Conservation (phyloP, 2,888 invertebrate species). For the Nemapogon koenigi region DNA sequence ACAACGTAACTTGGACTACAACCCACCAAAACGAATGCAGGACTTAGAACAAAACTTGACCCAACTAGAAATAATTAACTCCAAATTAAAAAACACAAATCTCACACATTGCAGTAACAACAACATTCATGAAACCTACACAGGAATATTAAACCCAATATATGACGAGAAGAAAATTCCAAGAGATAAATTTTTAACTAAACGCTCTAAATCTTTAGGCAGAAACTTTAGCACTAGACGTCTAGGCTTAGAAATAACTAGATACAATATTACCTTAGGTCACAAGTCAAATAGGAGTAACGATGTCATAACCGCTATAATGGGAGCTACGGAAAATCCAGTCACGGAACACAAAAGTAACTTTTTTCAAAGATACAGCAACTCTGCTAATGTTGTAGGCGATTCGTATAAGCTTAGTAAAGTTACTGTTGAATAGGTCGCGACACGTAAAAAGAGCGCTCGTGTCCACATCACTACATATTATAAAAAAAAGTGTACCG, state of each 20-base stretch:
- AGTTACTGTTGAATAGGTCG: constrained; percentile 37
- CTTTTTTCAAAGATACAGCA: constrained; percentile 38
- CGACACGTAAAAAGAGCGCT: no score
- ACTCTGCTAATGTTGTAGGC: constrained; percentile 35
- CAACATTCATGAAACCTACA: constrained; percentile 23
- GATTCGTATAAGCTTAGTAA: constrained; percentile 45
- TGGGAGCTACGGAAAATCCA: constrained; percentile 37
- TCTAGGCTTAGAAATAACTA: constrained; percentile 34
- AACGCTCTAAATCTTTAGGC: constrained; percentile 46
- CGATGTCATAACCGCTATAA: constrained; percentile 47
- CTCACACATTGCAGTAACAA: constrained; percentile 2
- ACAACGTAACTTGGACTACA: constrained; percentile 31
- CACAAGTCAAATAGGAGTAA: constrained; percentile 38
- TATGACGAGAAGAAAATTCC: constrained; percentile 45
- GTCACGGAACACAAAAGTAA: constrained; percentile 38
- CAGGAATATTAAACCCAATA: constrained; percentile 49
- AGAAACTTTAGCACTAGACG: constrained; percentile 37
- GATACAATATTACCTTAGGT: constrained; percentile 45
- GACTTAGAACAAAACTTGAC: constrained; percentile 23
- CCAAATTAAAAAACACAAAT: constrained; percentile 13
- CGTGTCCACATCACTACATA: neutral
- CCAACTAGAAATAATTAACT: constrained; percentile 20
- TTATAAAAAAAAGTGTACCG: no score
- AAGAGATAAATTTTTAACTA: constrained; percentile 42
- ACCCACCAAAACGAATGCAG: constrained; percentile 24